phyloP scores from a whole-genome alignment of 2,888 invertebrate species.

The Siphlonurus alternatus region DNA sequence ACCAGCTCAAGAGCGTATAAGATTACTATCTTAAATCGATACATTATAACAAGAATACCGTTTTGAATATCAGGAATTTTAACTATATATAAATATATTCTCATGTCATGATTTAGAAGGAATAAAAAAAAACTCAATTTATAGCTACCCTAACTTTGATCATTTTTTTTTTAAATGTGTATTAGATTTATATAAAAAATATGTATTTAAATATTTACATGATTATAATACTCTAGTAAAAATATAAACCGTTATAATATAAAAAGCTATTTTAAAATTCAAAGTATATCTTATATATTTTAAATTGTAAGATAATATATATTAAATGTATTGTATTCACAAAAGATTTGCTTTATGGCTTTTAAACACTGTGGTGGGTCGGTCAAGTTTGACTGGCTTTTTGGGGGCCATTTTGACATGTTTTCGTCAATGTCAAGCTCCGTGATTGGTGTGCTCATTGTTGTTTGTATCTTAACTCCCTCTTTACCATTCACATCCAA shows the following conservation, averaged over 20 bases:
- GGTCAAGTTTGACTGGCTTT: neutral
- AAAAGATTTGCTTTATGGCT: neutral
- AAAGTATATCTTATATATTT: neutral
- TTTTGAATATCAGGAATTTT: too few relatives aligned
- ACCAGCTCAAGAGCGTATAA: neutral
- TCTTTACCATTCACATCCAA: too few relatives aligned
- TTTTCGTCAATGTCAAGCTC: neutral
- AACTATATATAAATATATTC: too few relatives aligned
- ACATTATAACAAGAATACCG: neutral
- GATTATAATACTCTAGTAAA: too few relatives aligned
- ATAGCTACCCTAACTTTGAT: too few relatives aligned
- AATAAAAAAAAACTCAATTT: too few relatives aligned
- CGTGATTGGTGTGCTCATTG: slow-evolving; percentile 3
- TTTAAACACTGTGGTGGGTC: neutral
- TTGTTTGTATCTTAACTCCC: neutral
- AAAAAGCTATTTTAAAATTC: neutral
- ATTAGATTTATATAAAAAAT: too few relatives aligned
- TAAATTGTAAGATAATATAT: too few relatives aligned
- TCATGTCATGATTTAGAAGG: too few relatives aligned
- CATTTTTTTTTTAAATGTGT: too few relatives aligned
- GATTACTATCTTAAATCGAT: neutral
- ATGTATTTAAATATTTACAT: too few relatives aligned
- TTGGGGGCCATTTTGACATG: neutral
- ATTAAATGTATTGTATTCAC: slow-evolving; percentile 1
- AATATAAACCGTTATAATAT: neutral